Evolutionary conservation across 2,888 invertebrate species (phyloP), one percentile per base, ranked within the genome.

Genomic region (Lobophora halterata): DNA sequence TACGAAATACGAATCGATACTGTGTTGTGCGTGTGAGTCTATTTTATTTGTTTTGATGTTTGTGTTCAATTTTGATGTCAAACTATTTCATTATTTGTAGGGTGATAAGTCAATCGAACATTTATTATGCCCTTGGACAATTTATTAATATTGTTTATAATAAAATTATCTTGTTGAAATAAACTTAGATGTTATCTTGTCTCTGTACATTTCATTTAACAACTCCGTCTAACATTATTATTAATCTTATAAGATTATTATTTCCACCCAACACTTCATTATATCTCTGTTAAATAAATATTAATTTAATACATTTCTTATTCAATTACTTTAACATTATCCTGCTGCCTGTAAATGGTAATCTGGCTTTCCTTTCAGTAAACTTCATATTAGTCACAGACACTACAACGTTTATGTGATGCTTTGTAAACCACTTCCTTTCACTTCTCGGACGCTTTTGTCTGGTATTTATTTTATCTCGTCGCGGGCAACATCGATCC

Each of bases 401-500:
- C 38, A 32, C 45, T 49, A 45, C 30, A 37, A 41, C 34, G 25
- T 43, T 45, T 46, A 46, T 47, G 41, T 49, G n/a, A 43, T 47
- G 44, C 40, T 41, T 39, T 52, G 46, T 47, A 38, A 47, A 52
- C 40, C 33, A 43, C 41, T 52, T 43, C 40, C 41, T 46, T 49
- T 49, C 31, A 44, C 32, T 46, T 32, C 31, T 47, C 29, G 31
- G 33, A 21, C 31, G 46, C 47, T 42, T 52, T 48, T 48, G 47
- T 50, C 43, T 41, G 36, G 29, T 43, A 37, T 52, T 50, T 52
- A 52, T 52, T 52, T 52, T 49, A 47, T 52, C 45, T 40, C 45
- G 39, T 39, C 37, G 52, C 45, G 49, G 42, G 47, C 43, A 49
- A 41, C 42, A 43, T 45, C 24, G 36, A 34, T 49, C 31, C 29